Evolutionary conservation across 2,113 vertebrate genomes (phyloP).

Genomic region (Tachuris rubrigastra): DNA sequence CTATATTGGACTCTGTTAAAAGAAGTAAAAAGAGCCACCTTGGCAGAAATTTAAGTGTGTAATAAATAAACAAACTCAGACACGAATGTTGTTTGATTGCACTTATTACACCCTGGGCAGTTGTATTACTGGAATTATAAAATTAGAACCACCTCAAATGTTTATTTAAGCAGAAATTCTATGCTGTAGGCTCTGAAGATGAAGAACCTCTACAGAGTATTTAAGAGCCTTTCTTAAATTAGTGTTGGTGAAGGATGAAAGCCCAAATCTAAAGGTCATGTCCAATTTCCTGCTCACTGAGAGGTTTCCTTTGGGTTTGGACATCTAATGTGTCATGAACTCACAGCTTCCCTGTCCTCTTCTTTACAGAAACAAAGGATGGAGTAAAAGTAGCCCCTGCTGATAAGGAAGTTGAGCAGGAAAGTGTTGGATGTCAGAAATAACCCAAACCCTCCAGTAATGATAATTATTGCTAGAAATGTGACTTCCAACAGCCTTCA

Average conservation of each 20-base stretch:
- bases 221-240: not conserved
- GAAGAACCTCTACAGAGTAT: not conserved
- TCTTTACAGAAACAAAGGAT: not conserved
- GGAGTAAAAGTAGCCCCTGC: not conserved
- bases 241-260: rapidly evolving
- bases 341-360: not conserved
- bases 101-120: not conserved
- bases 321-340: not conserved
- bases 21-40: not conserved
- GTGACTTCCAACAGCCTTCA: not conserved
- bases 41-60: not conserved
- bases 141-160: not conserved
- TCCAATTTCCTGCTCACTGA: not conserved
- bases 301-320: not conserved
- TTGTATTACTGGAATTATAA: not conserved
- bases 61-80: not conserved
- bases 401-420: not conserved
- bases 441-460: not conserved
- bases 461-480: not conserved
- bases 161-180: not conserved
- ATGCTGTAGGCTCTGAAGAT: not conserved
- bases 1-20: not conserved
- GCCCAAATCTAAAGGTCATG: not conserved
- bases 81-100: not conserved
- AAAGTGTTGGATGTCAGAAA: not conserved